Conservation (phyloP, 2,113 vertebrate species). For the Platanista minor region DNA sequence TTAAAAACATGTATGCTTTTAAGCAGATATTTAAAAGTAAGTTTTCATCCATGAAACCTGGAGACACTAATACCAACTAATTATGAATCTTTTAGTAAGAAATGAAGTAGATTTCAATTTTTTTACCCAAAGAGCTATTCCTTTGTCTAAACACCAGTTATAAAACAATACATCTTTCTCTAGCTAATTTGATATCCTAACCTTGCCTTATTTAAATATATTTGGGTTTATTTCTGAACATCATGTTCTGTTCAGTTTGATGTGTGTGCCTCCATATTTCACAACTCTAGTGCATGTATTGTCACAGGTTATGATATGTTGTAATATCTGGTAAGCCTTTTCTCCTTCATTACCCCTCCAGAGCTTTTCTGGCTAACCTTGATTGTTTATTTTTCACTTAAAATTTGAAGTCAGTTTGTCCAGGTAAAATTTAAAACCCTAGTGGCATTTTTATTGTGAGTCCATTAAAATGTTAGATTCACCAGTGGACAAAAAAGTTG, state of each 20-base stretch:
- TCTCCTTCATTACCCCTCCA: neutral
- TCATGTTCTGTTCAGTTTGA: neutral
- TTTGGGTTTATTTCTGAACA: neutral
- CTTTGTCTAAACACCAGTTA: neutral
- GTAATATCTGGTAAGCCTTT: neutral
- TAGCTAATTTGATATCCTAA: neutral
- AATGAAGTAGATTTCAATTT: neutral
- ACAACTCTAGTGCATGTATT: neutral
- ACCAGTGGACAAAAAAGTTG: neutral
- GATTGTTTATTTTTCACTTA: neutral
- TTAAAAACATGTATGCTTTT: neutral
- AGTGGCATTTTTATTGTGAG: neutral
- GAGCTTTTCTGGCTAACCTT: neutral
- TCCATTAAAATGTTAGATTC: neutral
- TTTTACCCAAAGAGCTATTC: neutral
- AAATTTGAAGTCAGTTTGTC: neutral
- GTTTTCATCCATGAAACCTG: neutral
- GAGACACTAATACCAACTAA: neutral
- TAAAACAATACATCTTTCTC: neutral
- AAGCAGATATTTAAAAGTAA: neutral
- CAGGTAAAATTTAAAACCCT: neutral
- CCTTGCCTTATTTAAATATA: neutral
- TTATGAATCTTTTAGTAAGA: neutral
- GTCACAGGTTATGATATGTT: neutral
- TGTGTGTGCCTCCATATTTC: neutral